Base-by-base conservation (phyloP, 1,140 invertebrate species). In the Zaprionus vittiger region DNA sequence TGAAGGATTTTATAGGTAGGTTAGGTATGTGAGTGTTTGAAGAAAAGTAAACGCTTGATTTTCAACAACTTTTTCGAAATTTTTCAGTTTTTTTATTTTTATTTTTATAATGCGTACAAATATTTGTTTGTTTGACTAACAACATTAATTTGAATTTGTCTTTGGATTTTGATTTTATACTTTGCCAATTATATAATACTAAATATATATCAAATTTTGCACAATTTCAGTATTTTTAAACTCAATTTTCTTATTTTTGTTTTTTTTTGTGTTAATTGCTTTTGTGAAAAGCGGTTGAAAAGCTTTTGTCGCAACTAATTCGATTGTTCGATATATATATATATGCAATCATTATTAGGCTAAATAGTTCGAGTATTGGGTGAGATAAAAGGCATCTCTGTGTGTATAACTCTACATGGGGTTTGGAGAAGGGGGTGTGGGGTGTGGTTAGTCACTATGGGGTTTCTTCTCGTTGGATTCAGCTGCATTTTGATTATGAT, bases 21-120 rank as follows among this genome's bases (percentile, higher is more conserved):
- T 47, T 4, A 17, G 41, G n/a, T 47, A 17, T 54, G 9, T 54
- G 54, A 44, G 28, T 60, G 28, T 20, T 73, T 20, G 59, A 64
- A 84, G 69, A 83, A 83, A 83, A 83, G 73, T 80, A 87, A 89
- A 90, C 79, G 76, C 70, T 89, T 89, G 69, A 85, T 85, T 85
- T 89, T 81, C 81, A 81, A 89, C 81, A 84, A 89, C 81, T 89
- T 87, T 83, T 74, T 65, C 22, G 28, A 57, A 2, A 28, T 73
- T 44, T 55, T 62, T 64, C 34, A 15, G 37, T 63, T 20, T 73
- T 66, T 73, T 67, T 12, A 72, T 86, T 80, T 80, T 76, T 44
- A 28, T 62, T 61, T 63, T 57, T 37, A 54, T 26, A 67, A 74
- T 79, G 82, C 70, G 71, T 84, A 84, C 82, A 85, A 85, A 86